A percentile compares a stretch with the other conserved stretches of the same genome.
phyloP scores from a whole-genome alignment of 2,113 vertebrate genomes.

The Siniperca chuatsi region DNA sequence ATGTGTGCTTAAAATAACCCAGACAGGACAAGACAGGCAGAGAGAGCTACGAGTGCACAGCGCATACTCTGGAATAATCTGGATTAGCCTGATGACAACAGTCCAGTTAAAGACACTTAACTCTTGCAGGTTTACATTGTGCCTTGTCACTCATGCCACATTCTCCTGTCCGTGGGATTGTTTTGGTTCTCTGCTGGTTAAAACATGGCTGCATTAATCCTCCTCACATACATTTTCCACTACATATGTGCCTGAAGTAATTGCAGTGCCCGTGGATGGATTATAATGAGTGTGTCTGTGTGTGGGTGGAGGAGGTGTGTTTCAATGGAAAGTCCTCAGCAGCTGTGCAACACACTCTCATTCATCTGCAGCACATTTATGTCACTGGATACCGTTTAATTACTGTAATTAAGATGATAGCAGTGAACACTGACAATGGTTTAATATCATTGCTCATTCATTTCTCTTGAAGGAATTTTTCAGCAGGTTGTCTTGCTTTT shows the following conservation, averaged over 20 bases:
- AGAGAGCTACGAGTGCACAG: constrained; percentile 24
- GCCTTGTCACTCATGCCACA: constrained; percentile 11
- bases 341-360: background rate
- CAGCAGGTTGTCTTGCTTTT: background rate
- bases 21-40: constrained; percentile 39
- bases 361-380: background rate
- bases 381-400: constrained; percentile 14
- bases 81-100: constrained; percentile 49
- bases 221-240: constrained; percentile 24
- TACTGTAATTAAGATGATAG: constrained; percentile 14
- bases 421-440: constrained; percentile 1
- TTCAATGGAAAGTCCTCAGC: background rate
- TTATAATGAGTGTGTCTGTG: background rate
- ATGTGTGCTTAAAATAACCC: constrained; percentile 67
- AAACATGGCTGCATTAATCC: constrained; percentile 10
- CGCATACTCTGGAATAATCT: constrained; percentile 58
- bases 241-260: constrained; percentile 14
- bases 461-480: background rate
- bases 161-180: background rate
- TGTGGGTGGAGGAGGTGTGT: constrained; percentile 22
- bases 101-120: constrained; percentile 19
- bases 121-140: constrained; percentile 11
- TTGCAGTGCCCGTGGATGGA: background rate
- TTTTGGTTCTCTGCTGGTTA: background rate
- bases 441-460: background rate